phyloP scores from a whole-genome alignment of 2,113 vertebrate species.

The Sarotherodon lohbergeri region DNA sequence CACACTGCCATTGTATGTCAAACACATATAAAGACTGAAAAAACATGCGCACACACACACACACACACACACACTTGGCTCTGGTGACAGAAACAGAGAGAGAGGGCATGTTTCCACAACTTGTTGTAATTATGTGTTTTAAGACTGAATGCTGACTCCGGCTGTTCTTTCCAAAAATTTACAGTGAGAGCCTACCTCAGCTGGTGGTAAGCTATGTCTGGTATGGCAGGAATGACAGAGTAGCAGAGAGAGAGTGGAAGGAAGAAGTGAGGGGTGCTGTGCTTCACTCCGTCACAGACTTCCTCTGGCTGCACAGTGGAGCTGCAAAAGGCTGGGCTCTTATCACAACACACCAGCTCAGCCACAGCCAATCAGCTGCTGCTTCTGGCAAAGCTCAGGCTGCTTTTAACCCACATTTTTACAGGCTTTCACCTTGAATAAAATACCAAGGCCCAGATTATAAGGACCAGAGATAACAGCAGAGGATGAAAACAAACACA shows the following conservation, averaged over 20 bases:
- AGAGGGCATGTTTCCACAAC: not conserved
- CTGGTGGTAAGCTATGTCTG: slow-evolving; percentile 52
- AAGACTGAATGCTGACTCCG: slow-evolving; percentile 39
- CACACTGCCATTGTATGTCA: too few species aligned
- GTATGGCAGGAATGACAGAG: slow-evolving; percentile 42
- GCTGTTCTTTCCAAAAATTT: slow-evolving; percentile 29
- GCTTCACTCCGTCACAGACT: not conserved
- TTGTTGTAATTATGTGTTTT: slow-evolving; percentile 49
- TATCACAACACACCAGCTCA: slow-evolving; percentile 16
- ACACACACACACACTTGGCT: not conserved
- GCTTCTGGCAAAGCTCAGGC: not conserved
- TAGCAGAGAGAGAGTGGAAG: not conserved
- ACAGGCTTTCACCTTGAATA: not conserved
- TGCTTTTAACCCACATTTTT: not conserved
- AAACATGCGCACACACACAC: too few species aligned
- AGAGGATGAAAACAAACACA: not conserved
- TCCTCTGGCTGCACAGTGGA: slow-evolving; percentile 13
- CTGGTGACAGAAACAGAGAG: not conserved
- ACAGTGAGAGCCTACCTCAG: slow-evolving; percentile 23
- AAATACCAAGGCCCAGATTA: not conserved
- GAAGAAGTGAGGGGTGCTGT: not conserved
- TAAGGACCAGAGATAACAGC: not conserved
- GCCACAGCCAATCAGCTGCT: not conserved
- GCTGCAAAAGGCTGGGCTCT: slow-evolving; percentile 4
- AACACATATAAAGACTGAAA: too few species aligned